Evolutionary conservation across 2,113 vertebrate genomes (phyloP), one percentile per base, ranked within the genome.

Genomic region (Tachycineta bicolor): DNA sequence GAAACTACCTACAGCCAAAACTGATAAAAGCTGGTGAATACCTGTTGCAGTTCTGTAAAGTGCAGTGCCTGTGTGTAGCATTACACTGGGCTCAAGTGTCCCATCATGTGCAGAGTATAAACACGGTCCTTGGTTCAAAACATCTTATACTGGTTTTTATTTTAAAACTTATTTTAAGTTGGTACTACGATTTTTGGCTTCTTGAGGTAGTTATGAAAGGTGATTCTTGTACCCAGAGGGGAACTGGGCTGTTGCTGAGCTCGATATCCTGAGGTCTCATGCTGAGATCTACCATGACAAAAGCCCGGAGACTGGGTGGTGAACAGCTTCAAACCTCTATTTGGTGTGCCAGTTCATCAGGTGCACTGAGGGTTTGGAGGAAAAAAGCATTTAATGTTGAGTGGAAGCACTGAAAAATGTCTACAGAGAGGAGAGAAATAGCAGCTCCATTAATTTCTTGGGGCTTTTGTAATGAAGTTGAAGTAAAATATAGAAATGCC

Each of bases 401-500:
- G 78, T 28, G 44, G 37, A 85, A 62, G 0, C 6, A 58, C 14
- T 28, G 65, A 23, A 74, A 83, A 89, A 56, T n/a, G 11, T 44
- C 71, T 63, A 17, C 25, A 89, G 46, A 43, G 41, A 78, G 22
- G 47, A 67, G 6, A 46, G 26, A 78, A 85, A 78, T 13, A 93
- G 39, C 50, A 88, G 5, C 24, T 65, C 31, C 29, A 39, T 75
- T 1, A 74, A 86, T 53, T 79, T 76, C 15, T 41, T 83, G 47
- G 37, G 10, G 11, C 0, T 58, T 91, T 53, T n/a, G 17, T 46
- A 71, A 53, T 21, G 56, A 90, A 76, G 58, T 59, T 55, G 44
- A 86, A 93, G 33, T 37, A 73, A 87, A 73, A 89, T 34, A 79
- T 59, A 68, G 59, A 87, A 87, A 73, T 56, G 41, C 12, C 25